Percentiles rank a stretch among this genome's conserved stretches.
Conservation (phyloP, 1,140 invertebrate genomes). For the Chrysopa pallens region DNA sequence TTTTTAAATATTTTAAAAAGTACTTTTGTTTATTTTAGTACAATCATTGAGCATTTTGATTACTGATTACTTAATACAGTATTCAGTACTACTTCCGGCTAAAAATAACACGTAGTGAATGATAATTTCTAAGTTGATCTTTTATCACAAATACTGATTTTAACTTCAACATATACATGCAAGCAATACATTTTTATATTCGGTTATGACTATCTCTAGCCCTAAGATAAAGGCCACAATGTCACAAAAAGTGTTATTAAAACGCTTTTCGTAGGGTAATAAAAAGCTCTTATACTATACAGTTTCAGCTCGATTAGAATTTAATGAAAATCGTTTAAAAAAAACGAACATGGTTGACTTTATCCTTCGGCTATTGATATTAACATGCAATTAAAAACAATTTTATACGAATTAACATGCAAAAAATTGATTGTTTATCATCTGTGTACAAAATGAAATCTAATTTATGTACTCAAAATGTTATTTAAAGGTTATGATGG, state of each 20-base stretch:
- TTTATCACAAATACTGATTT: not conserved
- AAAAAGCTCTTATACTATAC: not conserved
- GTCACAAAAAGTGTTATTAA: not conserved
- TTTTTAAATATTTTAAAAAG: not conserved
- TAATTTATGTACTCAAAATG: no score
- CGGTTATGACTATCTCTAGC: not conserved
- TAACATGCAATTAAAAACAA: no score
- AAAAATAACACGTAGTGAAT: not conserved
- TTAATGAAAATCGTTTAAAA: not conserved
- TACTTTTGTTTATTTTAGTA: not conserved
- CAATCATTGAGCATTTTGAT: not conserved
- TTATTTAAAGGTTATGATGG: no score
- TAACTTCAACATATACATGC: not conserved
- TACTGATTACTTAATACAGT: not conserved
- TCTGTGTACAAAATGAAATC: no score
- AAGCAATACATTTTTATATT: not conserved
- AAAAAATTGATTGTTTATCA: no score
- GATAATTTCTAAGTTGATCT: not conserved
- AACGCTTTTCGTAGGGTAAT: not conserved
- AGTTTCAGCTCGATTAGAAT: not conserved
- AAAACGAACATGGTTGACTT: no score
- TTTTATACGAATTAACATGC: no score
- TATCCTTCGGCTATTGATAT: no score
- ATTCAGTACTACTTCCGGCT: not conserved
- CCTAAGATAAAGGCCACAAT: not conserved